Percentiles rank a stretch among this genome's conserved stretches.
Conservation (phyloP, 1,140 invertebrate genomes). For the Megathymus violae region DNA sequence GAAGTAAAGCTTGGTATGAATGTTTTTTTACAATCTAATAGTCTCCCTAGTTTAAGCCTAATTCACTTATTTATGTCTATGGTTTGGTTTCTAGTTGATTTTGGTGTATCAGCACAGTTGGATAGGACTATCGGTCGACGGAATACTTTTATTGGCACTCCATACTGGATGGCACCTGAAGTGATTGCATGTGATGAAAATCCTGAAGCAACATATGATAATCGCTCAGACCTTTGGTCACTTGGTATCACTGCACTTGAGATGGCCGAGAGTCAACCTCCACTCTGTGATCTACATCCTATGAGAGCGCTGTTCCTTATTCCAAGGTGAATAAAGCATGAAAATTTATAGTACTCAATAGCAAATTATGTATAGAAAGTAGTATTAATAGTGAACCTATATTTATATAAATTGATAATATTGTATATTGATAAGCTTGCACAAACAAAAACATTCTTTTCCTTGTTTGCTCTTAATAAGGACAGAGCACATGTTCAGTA, state of each 20-base stretch:
- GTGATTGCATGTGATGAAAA: conserved; percentile 99
- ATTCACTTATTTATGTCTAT: conserved; percentile 6
- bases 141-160: conserved; percentile 99
- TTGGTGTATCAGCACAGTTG: conserved; percentile 99
- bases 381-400: not conserved
- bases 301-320: conserved; percentile 99
- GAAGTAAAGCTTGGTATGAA: conserved; percentile 97
- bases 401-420: too few species aligned
- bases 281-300: conserved; percentile 99
- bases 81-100: conserved; percentile 91
- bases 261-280: conserved; percentile 99
- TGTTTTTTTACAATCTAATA: not conserved
- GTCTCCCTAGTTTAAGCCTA: conserved; percentile 1
- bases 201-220: conserved; percentile 99
- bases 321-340: conserved; percentile 86
- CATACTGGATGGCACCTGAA: conserved; percentile 98
- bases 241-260: conserved; percentile 99
- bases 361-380: not conserved
- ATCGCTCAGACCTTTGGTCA: conserved; percentile 99
- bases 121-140: conserved; percentile 99
- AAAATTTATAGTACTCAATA: conserved; percentile 10
- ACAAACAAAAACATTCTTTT: not conserved
- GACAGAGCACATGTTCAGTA: too few species aligned
- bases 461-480: not conserved
- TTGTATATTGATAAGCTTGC: conserved; percentile 1